Percentiles rank a stretch among this genome's conserved stretches.
phyloP scores from a whole-genome alignment of 2,888 invertebrate species.

The Cheilosia variabilis region DNA sequence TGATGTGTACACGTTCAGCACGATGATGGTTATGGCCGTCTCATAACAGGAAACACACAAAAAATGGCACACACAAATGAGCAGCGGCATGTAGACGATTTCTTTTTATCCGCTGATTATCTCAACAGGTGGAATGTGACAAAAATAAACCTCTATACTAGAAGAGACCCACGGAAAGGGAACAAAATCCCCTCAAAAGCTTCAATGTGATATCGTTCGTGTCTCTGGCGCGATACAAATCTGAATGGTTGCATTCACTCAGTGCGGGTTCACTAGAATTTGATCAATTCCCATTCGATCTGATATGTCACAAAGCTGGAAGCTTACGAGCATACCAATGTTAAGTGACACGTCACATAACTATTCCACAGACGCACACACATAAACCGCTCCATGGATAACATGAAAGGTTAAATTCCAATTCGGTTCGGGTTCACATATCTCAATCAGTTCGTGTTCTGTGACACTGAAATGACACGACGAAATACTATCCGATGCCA shows the following conservation, averaged over 20 bases:
- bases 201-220: slow-evolving; percentile 29
- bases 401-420: slow-evolving; percentile 73
- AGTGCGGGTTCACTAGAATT: slow-evolving; percentile 64
- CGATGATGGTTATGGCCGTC: slow-evolving; percentile 59
- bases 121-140: slow-evolving; percentile 68
- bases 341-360: slow-evolving; percentile 75
- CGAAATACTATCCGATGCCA: slow-evolving; percentile 70
- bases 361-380: slow-evolving; percentile 40
- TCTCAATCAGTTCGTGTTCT: slow-evolving; percentile 75
- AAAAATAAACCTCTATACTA: not conserved
- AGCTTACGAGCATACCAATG: slow-evolving; percentile 73
- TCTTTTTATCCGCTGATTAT: slow-evolving; percentile 44
- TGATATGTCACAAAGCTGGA: slow-evolving; percentile 74
- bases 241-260: slow-evolving; percentile 46
- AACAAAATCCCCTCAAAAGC: slow-evolving; percentile 30
- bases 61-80: slow-evolving; percentile 21
- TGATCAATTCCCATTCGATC: slow-evolving; percentile 73
- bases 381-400: slow-evolving; percentile 32
- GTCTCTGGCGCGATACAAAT: slow-evolving; percentile 50
- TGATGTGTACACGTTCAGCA: slow-evolving; percentile 68
- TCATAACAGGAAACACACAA: slow-evolving; percentile 49
- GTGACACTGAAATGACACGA: slow-evolving; percentile 75
- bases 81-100: slow-evolving; percentile 28
- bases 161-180: too few species aligned
- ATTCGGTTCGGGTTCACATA: slow-evolving; percentile 72